Conservation (phyloP, 2,797 vertebrate genomes). For the Graptemys geographica region DNA sequence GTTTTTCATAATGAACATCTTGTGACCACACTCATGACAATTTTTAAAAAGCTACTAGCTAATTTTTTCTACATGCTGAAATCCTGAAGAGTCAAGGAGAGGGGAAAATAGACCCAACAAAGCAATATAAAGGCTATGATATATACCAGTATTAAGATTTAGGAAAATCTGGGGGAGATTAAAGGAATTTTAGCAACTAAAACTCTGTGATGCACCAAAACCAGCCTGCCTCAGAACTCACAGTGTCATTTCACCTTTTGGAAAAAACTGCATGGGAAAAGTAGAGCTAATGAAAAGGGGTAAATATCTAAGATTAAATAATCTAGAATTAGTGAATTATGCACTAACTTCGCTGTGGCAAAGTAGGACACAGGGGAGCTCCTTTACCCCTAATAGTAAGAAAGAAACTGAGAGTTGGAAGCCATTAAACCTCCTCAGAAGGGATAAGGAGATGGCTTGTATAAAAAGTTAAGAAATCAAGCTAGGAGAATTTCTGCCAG, state of each 20-base stretch:
- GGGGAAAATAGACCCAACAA: neutral
- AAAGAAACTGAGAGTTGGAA: neutral
- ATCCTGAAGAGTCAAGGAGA: neutral
- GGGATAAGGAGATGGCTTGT: neutral
- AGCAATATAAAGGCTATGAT: neutral
- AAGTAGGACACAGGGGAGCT: neutral
- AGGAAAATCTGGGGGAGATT: neutral
- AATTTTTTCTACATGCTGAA: neutral
- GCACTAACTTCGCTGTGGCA: neutral
- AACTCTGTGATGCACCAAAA: neutral
- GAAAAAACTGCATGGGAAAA: slow-evolving; percentile 25
- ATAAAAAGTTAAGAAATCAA: slow-evolving; percentile 55
- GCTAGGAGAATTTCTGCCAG: slow-evolving; percentile 44
- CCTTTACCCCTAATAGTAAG: neutral
- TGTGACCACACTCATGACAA: neutral
- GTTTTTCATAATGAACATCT: neutral
- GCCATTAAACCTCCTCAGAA: neutral
- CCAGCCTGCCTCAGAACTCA: slow-evolving; percentile 15
- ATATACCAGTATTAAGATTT: no score
- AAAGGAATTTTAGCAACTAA: neutral
- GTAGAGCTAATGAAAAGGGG: slow-evolving; percentile 9
- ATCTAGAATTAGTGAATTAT: neutral
- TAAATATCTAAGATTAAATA: slow-evolving; percentile 9
- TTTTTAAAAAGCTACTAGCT: neutral
- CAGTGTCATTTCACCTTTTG: slow-evolving; percentile 25